Evolutionary conservation across 2,888 invertebrate species (phyloP).

Genomic region (Acronicta alni): DNA sequence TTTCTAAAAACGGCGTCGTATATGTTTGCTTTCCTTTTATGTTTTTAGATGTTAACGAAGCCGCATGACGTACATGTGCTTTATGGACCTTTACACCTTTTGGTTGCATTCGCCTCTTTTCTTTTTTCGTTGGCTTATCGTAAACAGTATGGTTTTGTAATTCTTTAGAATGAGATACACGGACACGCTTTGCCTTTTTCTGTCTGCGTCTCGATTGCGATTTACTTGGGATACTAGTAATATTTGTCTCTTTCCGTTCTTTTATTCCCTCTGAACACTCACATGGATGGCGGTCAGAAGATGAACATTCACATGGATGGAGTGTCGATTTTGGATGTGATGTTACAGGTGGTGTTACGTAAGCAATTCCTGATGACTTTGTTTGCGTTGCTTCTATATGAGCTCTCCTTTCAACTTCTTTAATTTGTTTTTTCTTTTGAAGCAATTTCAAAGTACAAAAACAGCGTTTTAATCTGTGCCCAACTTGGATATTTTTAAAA

Average conservation of each 20-base stretch:
- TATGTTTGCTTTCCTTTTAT: slow-evolving; percentile 27
- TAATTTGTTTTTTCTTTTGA: slow-evolving; percentile 39
- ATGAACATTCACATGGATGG: slow-evolving; percentile 54
- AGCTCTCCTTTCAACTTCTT: not conserved
- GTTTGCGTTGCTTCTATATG: slow-evolving; percentile 25
- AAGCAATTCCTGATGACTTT: slow-evolving; percentile 22
- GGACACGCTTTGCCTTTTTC: slow-evolving; percentile 4
- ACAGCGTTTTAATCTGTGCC: slow-evolving; percentile 55
- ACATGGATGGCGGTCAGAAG: slow-evolving; percentile 34
- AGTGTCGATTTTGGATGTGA: slow-evolving; percentile 24
- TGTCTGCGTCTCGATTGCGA: slow-evolving; percentile 16
- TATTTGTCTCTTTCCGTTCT: slow-evolving; percentile 27
- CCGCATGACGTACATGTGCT: slow-evolving; percentile 17
- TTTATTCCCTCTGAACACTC: slow-evolving; percentile 50
- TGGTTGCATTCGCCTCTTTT: slow-evolving; percentile 7
- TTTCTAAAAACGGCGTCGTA: slow-evolving; percentile 32
- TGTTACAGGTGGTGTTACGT: slow-evolving; percentile 20
- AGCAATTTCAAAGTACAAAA: slow-evolving; percentile 62
- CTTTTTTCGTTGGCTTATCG: slow-evolving; percentile 3
- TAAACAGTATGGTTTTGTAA: not conserved
- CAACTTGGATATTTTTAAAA: slow-evolving; percentile 25
- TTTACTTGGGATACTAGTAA: slow-evolving; percentile 21
- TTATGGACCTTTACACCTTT: slow-evolving; percentile 30
- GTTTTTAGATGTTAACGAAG: slow-evolving; percentile 17
- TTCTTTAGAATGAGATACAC: not conserved